A percentile compares a stretch with the other conserved stretches of the same genome.
These are phyloP conservation scores for Protonemura montana DNA, from an alignment of 2,888 invertebrate genomes.

Conservation along the genomic window DNA sequence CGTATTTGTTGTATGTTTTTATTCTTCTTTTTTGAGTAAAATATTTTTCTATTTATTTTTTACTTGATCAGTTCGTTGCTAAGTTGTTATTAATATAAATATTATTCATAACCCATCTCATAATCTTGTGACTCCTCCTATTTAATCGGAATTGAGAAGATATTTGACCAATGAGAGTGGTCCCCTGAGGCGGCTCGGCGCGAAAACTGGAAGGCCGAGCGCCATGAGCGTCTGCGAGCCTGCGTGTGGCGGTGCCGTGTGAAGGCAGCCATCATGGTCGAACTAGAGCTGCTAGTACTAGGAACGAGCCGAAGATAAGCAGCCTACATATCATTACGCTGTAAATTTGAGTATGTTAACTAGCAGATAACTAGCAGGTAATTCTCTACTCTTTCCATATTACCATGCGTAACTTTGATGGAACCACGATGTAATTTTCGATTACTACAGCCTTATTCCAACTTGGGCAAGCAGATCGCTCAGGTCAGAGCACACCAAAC, in stretches of 20 bases:
- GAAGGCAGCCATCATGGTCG: background rate
- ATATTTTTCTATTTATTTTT: no score
- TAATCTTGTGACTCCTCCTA: background rate
- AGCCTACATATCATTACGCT: no score
- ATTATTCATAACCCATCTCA: background rate
- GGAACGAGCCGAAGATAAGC: no score
- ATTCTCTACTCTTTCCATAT: no score
- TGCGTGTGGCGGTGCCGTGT: background rate
- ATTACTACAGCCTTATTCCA: no score
- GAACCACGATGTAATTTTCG: no score
- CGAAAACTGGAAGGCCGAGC: background rate
- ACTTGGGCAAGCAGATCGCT: no score
- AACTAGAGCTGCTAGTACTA: background rate
- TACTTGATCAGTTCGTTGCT: background rate
- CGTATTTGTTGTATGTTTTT: background rate
- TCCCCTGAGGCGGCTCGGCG: background rate
- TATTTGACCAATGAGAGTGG: background rate
- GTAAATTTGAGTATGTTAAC: no score
- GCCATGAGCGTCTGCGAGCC: background rate
- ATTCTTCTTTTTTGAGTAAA: no score
- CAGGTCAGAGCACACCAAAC: no score
- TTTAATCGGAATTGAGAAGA: background rate
- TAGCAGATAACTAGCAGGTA: no score
- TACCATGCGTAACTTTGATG: no score
- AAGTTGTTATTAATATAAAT: background rate